Evolutionary conservation across 2,888 invertebrate species (phyloP).

Genomic region (Agrotis exclamationis): DNA sequence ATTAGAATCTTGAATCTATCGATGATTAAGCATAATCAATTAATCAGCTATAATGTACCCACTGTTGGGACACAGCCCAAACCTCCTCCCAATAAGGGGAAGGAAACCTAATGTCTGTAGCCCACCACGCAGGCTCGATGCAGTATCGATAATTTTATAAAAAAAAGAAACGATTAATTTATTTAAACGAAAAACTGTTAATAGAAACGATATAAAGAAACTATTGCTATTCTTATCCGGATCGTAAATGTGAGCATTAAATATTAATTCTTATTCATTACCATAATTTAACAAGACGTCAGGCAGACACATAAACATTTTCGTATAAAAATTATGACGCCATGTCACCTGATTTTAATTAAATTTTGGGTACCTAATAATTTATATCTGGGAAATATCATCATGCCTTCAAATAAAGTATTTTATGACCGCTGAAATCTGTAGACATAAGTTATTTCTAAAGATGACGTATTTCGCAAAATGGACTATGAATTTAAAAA

Average conservation of each 20-base stretch:
- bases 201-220: not conserved
- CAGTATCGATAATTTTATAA: too few relatives aligned
- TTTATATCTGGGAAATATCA: not conserved
- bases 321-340: constrained; percentile 1
- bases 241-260: constrained; percentile 19
- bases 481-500: not conserved
- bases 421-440: not conserved
- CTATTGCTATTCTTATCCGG: not conserved
- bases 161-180: too few relatives aligned
- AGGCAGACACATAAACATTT: not conserved
- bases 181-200: too few relatives aligned
- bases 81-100: too few relatives aligned
- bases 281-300: not conserved
- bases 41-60: too few relatives aligned
- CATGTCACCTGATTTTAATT: constrained; percentile 15
- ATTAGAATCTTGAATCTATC: too few relatives aligned
- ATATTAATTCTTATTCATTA: constrained; percentile 27
- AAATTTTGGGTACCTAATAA: not conserved
- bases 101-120: too few relatives aligned
- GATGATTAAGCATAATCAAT: too few relatives aligned
- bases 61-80: too few relatives aligned
- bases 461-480: constrained; percentile 19
- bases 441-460: constrained; percentile 7
- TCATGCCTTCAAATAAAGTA: not conserved
- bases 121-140: too few relatives aligned